Conservation (phyloP, 1,140 invertebrate species). For the Drosophila melanica region DNA sequence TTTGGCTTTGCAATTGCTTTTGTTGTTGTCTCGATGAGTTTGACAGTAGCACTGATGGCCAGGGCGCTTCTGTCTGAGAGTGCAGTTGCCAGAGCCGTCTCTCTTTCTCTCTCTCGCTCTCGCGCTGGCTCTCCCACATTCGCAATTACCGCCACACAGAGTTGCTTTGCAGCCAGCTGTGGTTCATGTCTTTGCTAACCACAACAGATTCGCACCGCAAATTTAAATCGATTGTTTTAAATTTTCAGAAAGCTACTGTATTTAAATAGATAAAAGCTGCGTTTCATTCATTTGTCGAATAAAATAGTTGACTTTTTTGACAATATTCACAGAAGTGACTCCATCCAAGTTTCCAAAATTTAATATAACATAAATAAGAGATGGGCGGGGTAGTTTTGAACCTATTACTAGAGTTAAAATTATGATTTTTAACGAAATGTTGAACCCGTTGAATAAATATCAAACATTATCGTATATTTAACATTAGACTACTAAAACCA, state of each 20-base stretch:
- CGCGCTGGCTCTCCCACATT: conserved; percentile 5
- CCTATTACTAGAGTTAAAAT: no score
- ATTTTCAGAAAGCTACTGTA: neutral
- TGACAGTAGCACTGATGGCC: conserved; percentile 33
- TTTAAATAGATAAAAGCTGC: no score
- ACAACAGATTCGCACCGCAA: neutral
- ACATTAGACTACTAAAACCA: no score
- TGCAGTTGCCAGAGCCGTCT: neutral
- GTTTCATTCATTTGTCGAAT: no score
- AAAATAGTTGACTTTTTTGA: no score
- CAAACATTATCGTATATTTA: no score
- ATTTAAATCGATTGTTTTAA: neutral
- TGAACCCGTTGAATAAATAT: no score
- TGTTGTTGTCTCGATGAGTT: conserved; percentile 61
- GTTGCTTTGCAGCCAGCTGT: conserved; percentile 11
- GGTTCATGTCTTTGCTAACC: conserved; percentile 19
- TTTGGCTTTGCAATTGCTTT: conserved; percentile 1
- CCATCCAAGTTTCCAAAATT: no score
- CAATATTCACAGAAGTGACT: no score
- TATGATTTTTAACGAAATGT: no score
- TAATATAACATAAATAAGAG: no score
- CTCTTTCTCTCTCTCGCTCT: neutral
- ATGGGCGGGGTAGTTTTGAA: no score
- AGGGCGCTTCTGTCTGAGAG: conserved; percentile 10
- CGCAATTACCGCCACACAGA: conserved; percentile 21